These are phyloP conservation scores for Lophotis ruficrista DNA, from an alignment of 2,113 vertebrate genomes.

Conservation along the genomic window DNA sequence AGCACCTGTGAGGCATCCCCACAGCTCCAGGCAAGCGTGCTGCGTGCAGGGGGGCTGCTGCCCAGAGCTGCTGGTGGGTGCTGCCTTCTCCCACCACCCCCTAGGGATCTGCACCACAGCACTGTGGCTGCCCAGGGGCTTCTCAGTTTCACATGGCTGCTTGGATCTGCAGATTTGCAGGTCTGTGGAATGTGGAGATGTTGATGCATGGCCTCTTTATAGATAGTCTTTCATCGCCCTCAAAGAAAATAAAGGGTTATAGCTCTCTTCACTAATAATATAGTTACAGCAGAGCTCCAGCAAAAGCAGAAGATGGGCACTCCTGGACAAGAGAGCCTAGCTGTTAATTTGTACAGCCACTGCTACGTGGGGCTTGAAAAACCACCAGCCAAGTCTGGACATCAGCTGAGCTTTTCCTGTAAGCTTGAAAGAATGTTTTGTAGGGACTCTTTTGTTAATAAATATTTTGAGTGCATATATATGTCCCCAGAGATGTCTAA, in stretches of 20 bases:
- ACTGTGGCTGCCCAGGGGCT: neutral
- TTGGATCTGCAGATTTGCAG: neutral
- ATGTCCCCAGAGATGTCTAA: neutral
- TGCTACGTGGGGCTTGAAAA: neutral
- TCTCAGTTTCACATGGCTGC: neutral
- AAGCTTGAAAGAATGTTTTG: neutral
- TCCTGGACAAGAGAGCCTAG: neutral
- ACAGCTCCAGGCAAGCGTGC: neutral
- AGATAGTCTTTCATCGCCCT: neutral
- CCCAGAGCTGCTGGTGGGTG: neutral
- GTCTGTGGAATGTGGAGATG: neutral
- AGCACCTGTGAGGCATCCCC: rapidly evolving
- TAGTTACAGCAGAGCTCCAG: neutral
- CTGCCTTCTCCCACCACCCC: neutral
- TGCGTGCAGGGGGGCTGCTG: neutral
- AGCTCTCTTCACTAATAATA: neutral
- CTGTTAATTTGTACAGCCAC: neutral
- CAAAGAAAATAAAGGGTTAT: neutral
- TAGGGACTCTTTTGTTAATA: neutral
- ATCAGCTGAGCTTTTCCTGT: constrained; percentile 1
- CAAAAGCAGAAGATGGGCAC: neutral
- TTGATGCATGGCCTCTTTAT: neutral
- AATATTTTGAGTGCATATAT: neutral
- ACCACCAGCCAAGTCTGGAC: neutral
- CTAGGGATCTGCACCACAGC: neutral